Conservation (phyloP, 2,113 vertebrate species). For the Varanus komodoensis region DNA sequence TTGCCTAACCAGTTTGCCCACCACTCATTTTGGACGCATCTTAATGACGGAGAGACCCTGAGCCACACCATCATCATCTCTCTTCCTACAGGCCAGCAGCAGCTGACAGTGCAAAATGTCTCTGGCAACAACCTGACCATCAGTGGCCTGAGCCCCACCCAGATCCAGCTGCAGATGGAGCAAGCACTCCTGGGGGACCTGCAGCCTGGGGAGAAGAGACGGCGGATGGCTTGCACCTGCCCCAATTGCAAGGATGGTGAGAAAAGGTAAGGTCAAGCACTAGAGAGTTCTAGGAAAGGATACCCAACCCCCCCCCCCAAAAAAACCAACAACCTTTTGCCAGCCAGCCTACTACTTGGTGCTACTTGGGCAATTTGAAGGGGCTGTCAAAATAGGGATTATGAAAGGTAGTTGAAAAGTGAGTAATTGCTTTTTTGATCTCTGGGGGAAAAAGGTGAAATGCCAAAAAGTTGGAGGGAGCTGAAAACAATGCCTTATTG, state of each 20-base stretch:
- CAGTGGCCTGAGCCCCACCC: constrained; percentile 83
- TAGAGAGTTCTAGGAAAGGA: not conserved
- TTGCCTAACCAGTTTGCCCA: not conserved
- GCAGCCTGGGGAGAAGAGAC: constrained; percentile 91
- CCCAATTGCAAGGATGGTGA: constrained; percentile 98
- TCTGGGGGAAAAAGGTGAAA: no score
- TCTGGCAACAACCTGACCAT: constrained; percentile 92
- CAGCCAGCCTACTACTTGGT: no score
- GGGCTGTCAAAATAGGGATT: no score
- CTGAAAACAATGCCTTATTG: no score
- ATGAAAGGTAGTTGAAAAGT: no score
- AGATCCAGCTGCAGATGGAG: constrained; percentile 92
- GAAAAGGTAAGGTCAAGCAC: constrained; percentile 81
- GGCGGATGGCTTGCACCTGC: constrained; percentile 96
- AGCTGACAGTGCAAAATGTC: constrained; percentile 92
- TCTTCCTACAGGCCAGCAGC: constrained; percentile 88
- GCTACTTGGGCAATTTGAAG: no score
- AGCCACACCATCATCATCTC: not conserved
- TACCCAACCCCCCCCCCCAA: not conserved
- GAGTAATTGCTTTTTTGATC: no score
- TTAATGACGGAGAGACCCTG: not conserved
- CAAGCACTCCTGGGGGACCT: constrained; percentile 90
- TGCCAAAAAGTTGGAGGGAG: no score
- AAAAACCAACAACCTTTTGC: no score
- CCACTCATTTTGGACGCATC: fast-evolving